phyloP scores from a whole-genome alignment of 2,888 invertebrate genomes.

The Azorinus chamasolen region DNA sequence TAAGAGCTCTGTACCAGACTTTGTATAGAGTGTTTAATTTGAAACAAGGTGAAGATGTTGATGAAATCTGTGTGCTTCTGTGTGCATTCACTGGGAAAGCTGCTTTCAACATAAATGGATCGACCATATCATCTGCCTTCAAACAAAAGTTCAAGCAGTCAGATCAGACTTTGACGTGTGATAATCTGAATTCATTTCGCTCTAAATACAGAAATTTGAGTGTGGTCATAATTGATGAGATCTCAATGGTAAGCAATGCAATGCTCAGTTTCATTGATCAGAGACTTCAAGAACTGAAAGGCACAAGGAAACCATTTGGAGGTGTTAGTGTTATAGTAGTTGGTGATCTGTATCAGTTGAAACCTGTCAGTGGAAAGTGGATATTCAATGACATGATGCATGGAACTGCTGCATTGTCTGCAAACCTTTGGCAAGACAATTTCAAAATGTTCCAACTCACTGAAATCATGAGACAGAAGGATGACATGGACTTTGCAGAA shows the following conservation, averaged over 20 bases:
- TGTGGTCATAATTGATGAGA: conserved; percentile 47
- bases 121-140: conserved; percentile 25
- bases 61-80: conserved; percentile 17
- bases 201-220: conserved; percentile 26
- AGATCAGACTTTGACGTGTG: conserved; percentile 12
- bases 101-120: conserved; percentile 32
- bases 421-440: conserved; percentile 6
- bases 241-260: conserved; percentile 54
- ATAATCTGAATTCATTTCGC: conserved; percentile 22
- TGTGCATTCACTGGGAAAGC: conserved; percentile 44
- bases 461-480: conserved; percentile 53
- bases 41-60: conserved; percentile 22
- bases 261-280: conserved; percentile 38
- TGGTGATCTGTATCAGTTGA: conserved; percentile 61
- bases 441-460: conserved; percentile 4
- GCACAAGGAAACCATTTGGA: conserved; percentile 30
- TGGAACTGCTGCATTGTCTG: conserved; percentile 15
- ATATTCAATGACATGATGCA: conserved; percentile 53
- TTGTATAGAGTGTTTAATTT: conserved; percentile 6
- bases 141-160: conserved; percentile 26
- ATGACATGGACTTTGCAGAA: conserved; percentile 58
- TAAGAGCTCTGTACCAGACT: conserved; percentile 23
- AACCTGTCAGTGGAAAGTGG: conserved; percentile 60
- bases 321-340: conserved; percentile 38
- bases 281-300: conserved; percentile 37